These are phyloP conservation scores for Epinotia demarniana DNA, from an alignment of 2,888 invertebrate genomes.

Conservation along the genomic window DNA sequence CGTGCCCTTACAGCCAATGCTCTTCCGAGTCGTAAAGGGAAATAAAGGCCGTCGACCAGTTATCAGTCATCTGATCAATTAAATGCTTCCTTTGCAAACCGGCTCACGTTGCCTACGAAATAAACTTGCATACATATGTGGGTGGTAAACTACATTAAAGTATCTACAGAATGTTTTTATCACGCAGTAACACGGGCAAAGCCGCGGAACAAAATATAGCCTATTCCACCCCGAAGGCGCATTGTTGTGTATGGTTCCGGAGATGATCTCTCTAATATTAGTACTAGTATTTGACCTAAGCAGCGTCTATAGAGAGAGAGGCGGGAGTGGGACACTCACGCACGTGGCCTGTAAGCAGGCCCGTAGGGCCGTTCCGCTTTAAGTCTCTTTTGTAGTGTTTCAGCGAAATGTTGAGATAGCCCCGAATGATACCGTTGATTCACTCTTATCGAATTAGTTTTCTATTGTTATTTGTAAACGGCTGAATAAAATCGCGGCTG, in stretches of 20 bases:
- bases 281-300: background rate
- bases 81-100: slow-evolving; percentile 26
- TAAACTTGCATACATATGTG: slow-evolving; percentile 5
- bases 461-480: slow-evolving; percentile 15
- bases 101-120: slow-evolving; percentile 13
- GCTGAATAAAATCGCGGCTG: background rate
- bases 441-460: background rate
- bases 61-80: slow-evolving; percentile 28
- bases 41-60: slow-evolving; percentile 17
- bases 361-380: background rate
- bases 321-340: background rate
- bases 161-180: too few species aligned
- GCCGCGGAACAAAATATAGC: too few species aligned
- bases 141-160: background rate
- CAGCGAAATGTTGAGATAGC: background rate
- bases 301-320: background rate
- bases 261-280: too few species aligned
- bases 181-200: too few species aligned
- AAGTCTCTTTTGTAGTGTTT: background rate
- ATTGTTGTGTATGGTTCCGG: too few species aligned
- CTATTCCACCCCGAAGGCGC: too few species aligned
- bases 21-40: slow-evolving; percentile 32
- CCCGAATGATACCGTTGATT: background rate
- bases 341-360: background rate
- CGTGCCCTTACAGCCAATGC: slow-evolving; percentile 29